Conservation (phyloP, 2,113 vertebrate species). For the Callaeas wilsoni region DNA sequence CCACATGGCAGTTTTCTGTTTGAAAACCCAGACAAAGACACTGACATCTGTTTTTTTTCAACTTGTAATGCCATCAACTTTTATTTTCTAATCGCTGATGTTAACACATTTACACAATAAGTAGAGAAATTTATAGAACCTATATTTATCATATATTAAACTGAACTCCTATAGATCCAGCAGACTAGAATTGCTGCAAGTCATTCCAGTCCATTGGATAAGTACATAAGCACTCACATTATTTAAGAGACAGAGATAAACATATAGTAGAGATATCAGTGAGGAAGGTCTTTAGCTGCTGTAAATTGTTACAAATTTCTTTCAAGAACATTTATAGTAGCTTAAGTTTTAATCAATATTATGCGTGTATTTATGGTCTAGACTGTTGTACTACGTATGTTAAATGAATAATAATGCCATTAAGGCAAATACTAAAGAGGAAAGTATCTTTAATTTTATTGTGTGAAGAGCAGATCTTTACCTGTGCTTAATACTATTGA, state of each 20-base stretch:
- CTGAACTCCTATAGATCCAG: not conserved
- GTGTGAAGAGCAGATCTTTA: not conserved
- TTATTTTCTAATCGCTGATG: not conserved
- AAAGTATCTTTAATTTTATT: not conserved
- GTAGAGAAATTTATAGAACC: not conserved
- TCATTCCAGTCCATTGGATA: not conserved
- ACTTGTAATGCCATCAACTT: not conserved
- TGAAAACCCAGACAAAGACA: not conserved
- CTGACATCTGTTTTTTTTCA: not conserved
- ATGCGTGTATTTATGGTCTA: not conserved
- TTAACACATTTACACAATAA: not conserved
- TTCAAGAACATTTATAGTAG: not conserved
- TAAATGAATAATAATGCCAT: not conserved
- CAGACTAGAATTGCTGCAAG: not conserved
- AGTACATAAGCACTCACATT: not conserved
- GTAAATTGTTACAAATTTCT: not conserved
- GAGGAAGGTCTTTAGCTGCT: not conserved
- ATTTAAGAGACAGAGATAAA: not conserved
- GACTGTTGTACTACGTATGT: not conserved
- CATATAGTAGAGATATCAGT: not conserved
- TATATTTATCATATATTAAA: not conserved
- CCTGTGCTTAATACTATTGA: not conserved
- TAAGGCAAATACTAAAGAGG: not conserved
- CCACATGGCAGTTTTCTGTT: not conserved
- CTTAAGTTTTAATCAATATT: slow-evolving; percentile 42